Percentiles rank a stretch among this genome's conserved stretches.
Conservation (phyloP, 2,113 vertebrate genomes). For the human region GRCh38 chr7:69434501-69435000, state of each 20-base stretch:
- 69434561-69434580: background rate
- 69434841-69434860: background rate
- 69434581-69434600: background rate
- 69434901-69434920: background rate
- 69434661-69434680: background rate
- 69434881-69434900: background rate
- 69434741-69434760: background rate
- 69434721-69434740: background rate
- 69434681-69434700: background rate
- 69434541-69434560: background rate
- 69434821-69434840: background rate
- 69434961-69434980: slow-evolving; percentile 53
- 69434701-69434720: background rate
- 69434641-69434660: background rate
- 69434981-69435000: slow-evolving; percentile 47
- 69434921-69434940: background rate
- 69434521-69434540: background rate
- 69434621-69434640: background rate
- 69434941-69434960: background rate
- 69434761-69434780: background rate
- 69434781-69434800: background rate
- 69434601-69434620: background rate
- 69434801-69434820: background rate
- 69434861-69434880: background rate
- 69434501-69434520: background rate